Percentiles rank a stretch among this genome's conserved stretches.
phyloP scores from a whole-genome alignment of 2,797 vertebrate species.

The Echeneis naucrates region DNA sequence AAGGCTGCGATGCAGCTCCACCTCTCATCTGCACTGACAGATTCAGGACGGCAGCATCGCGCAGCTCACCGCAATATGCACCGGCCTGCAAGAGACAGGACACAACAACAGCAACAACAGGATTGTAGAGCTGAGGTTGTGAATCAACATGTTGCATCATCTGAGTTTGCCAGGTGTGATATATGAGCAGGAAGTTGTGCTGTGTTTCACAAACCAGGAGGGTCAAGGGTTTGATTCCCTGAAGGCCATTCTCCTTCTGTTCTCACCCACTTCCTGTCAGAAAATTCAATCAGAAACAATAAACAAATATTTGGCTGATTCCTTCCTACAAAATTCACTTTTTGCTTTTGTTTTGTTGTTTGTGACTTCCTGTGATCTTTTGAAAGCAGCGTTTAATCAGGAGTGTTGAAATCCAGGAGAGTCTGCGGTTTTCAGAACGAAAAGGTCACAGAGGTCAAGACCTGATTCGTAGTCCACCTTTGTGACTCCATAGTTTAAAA shows the following conservation, averaged over 20 bases:
- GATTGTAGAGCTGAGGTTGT: constrained; percentile 11
- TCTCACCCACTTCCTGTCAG: too few relatives aligned
- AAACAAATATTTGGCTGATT: too few relatives aligned
- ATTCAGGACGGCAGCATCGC: constrained; percentile 61
- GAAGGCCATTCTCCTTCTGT: too few relatives aligned
- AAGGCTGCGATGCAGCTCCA: constrained; percentile 40
- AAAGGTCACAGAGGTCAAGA: too few relatives aligned
- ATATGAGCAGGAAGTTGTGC: neutral
- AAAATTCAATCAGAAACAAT: neutral
- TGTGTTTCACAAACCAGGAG: neutral
- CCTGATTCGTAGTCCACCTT: too few relatives aligned
- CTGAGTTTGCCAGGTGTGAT: neutral
- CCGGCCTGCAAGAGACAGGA: constrained; percentile 13
- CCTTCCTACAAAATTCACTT: neutral
- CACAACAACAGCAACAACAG: constrained; percentile 29
- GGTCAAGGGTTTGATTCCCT: too few relatives aligned
- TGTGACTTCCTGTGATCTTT: too few relatives aligned
- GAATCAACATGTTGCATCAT: neutral
- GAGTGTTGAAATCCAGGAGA: too few relatives aligned
- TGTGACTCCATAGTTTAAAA: too few relatives aligned
- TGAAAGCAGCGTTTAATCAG: too few relatives aligned
- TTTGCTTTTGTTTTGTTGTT: neutral
- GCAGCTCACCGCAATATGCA: constrained; percentile 29
- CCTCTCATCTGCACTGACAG: constrained; percentile 67
- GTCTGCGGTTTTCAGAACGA: too few relatives aligned